Evolutionary conservation across 2,888 invertebrate genomes (phyloP).

Genomic region (Deilephila elpenor): DNA sequence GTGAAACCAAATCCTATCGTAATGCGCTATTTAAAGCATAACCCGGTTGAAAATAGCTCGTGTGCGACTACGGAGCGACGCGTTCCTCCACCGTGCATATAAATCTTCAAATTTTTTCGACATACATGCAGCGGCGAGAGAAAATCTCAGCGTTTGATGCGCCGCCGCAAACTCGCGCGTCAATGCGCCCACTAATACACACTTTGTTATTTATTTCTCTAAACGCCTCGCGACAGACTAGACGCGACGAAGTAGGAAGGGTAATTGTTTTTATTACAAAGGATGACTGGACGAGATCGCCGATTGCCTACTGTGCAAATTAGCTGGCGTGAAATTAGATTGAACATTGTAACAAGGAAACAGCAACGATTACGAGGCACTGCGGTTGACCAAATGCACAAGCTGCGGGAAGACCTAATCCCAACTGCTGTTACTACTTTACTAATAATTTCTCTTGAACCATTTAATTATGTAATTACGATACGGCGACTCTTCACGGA

Average conservation of each 20-base stretch:
- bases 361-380: slow-evolving; percentile 51
- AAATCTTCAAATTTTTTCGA: slow-evolving; percentile 81
- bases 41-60: slow-evolving; percentile 82
- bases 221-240: neutral
- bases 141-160: slow-evolving; percentile 44
- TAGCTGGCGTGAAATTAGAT: slow-evolving; percentile 53
- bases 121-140: slow-evolving; percentile 71
- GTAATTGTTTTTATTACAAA: slow-evolving; percentile 29
- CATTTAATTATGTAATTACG: no score
- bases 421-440: neutral
- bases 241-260: slow-evolving; percentile 17
- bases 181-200: slow-evolving; percentile 41
- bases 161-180: slow-evolving; percentile 49
- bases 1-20: slow-evolving; percentile 85
- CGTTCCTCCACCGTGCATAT: slow-evolving; percentile 79
- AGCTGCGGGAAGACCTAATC: neutral
- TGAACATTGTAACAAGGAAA: slow-evolving; percentile 50
- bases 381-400: slow-evolving; percentile 50
- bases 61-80: slow-evolving; percentile 81
- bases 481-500: no score
- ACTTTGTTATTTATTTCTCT: slow-evolving; percentile 34
- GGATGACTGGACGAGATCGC: slow-evolving; percentile 31
- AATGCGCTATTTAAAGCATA: slow-evolving; percentile 84
- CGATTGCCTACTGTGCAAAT: slow-evolving; percentile 44
- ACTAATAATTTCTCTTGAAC: neutral